Conservation (phyloP, 2,113 vertebrate genomes). For the Microcebus murinus region DNA sequence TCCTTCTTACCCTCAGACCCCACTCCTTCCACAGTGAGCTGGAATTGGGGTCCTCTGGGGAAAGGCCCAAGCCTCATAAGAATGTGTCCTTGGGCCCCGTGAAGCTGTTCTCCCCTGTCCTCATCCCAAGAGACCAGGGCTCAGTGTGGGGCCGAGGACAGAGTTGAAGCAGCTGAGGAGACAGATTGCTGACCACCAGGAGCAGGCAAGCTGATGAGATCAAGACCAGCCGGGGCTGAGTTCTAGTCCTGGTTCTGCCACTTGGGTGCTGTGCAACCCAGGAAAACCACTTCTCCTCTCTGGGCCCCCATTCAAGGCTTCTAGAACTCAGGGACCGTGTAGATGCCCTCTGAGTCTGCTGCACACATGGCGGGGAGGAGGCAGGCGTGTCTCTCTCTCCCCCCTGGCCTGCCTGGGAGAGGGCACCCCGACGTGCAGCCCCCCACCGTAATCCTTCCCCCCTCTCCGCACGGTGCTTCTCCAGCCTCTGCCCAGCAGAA, state of each 20-base stretch:
- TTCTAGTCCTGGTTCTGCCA: not conserved
- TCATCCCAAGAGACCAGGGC: not conserved
- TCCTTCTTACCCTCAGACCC: not conserved
- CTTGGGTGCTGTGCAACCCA: not conserved
- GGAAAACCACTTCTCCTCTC: too few relatives aligned
- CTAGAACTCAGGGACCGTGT: not conserved
- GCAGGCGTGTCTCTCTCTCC: not conserved
- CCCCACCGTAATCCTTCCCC: not conserved
- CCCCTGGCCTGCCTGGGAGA: not conserved
- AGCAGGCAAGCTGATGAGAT: not conserved
- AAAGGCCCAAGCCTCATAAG: not conserved
- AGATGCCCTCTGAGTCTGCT: not conserved
- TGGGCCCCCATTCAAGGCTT: not conserved
- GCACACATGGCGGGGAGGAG: accelerated
- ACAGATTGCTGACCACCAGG: not conserved
- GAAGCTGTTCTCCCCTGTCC: not conserved
- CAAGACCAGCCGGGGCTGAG: not conserved
- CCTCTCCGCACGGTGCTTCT: not conserved
- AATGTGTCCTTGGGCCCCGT: accelerated
- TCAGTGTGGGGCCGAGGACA: not conserved
- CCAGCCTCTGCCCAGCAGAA: not conserved
- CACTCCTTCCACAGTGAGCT: not conserved
- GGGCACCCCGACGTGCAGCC: not conserved
- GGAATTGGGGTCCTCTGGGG: not conserved
- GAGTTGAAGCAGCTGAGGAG: not conserved